Percentiles rank a stretch among this genome's conserved stretches.
Evolutionary conservation across 1,140 invertebrate genomes (phyloP).

Genomic region (Myzus persicae): DNA sequence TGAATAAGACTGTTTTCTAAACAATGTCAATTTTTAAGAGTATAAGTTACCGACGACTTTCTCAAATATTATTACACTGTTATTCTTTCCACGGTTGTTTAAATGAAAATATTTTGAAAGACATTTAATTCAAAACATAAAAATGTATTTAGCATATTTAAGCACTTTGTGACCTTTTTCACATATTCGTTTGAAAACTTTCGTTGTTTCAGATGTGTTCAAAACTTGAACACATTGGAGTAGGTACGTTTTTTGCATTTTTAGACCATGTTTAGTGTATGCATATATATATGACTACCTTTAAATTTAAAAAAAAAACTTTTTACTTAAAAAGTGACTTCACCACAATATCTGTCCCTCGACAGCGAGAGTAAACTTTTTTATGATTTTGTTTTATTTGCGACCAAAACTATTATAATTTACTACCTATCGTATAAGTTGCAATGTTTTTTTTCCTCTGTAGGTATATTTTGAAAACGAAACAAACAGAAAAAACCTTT

Average conservation of each 20-base stretch:
- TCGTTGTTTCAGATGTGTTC: slow-evolving; percentile 28
- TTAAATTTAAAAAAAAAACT: slow-evolving; percentile 20
- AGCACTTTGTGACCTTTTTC: slow-evolving; percentile 22
- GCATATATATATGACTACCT: not conserved
- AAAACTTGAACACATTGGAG: slow-evolving; percentile 15
- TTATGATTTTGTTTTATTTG: slow-evolving; percentile 37
- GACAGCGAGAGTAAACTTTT: not conserved
- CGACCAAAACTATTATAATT: slow-evolving; percentile 38
- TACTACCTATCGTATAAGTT: not conserved
- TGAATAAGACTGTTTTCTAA: not conserved
- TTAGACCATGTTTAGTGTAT: not conserved
- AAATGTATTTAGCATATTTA: slow-evolving; percentile 45
- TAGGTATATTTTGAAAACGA: not conserved
- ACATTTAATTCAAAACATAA: slow-evolving; percentile 45
- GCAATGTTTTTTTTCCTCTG: not conserved
- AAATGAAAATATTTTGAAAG: slow-evolving; percentile 34
- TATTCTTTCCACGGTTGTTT: not conserved
- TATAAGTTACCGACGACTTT: not conserved
- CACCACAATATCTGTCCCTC: not conserved
- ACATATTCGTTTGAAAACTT: slow-evolving; percentile 36
- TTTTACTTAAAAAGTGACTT: slow-evolving; percentile 33
- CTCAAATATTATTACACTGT: not conserved
- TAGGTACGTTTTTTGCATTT: slow-evolving; percentile 2
- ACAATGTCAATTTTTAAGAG: not conserved
- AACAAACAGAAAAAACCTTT: not conserved